Conservation (phyloP, 2,797 vertebrate species). For the Syngnathus rostellatus region DNA sequence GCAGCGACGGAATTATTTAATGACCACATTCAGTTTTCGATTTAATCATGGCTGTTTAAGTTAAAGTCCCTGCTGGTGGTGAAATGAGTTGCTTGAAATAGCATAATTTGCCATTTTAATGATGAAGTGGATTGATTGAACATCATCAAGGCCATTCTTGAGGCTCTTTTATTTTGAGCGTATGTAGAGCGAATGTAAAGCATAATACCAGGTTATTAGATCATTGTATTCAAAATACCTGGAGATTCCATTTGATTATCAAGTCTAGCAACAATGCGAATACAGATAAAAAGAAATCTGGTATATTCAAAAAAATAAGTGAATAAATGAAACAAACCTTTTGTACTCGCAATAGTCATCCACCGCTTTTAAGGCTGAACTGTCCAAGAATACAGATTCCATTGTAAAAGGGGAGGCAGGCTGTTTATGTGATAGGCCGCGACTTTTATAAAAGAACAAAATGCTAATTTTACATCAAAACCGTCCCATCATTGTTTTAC, state of each 20-base stretch:
- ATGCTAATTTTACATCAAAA: neutral
- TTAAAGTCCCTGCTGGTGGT: neutral
- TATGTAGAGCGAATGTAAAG: no score
- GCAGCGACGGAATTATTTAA: neutral
- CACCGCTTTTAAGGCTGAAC: conserved; percentile 43
- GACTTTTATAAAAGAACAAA: neutral
- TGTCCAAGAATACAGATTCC: conserved; percentile 35
- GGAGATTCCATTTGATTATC: neutral
- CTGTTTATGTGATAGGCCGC: neutral
- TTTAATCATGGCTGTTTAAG: neutral
- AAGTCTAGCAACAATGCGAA: neutral
- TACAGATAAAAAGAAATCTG: neutral
- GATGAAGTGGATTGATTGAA: neutral
- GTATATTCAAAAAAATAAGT: neutral
- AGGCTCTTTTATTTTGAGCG: neutral
- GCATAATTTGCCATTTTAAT: neutral
- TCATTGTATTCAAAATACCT: neutral
- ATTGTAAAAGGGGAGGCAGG: conserved; percentile 26
- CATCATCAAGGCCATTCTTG: neutral
- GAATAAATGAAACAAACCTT: conserved; percentile 45
- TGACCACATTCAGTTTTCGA: neutral
- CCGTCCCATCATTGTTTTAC: neutral
- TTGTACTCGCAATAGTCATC: conserved; percentile 67
- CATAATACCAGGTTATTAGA: neutral
- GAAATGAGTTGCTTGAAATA: neutral